Evolutionary conservation across 2,113 vertebrate genomes (phyloP), one percentile per base, ranked within the genome.

Genomic region (Prinia subflava): DNA sequence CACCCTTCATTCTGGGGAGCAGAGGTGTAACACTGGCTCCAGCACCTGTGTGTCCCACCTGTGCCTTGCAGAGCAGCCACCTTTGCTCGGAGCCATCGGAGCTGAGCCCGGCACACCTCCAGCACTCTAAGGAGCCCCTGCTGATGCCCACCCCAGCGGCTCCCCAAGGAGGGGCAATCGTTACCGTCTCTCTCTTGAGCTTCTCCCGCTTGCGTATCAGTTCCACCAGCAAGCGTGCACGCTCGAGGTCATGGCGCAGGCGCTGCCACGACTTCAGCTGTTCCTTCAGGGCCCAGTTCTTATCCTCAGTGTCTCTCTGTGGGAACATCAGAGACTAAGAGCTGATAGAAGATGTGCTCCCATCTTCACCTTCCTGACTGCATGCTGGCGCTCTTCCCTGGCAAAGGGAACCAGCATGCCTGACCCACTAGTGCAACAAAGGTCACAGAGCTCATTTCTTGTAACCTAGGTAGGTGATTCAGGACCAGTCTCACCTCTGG

Each of bases 221-320:
- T 96, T 99, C 99, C 95, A 99, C 99, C 96, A 99, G 97, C 50
- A 99, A 98, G 94, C 99, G 98, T 30, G 99, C 99, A 69, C 99
- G 98, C 97, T 99, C 99, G 47, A 99, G 98, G 98, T 99, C 99
- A 31, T 99, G 99, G 91, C 99, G 98, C 78, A 99, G 98, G 81
- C 99, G 98, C 98, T 99, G 99, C 99, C 99, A 99, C 10, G 99
- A 99, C 96, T 99, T 99, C 81, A 99, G 98, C 97, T 99, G 99
- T 97, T 99, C 99, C 97, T 99, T 99, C 85, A 99, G 96, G 67
- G 98, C 98, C 65, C 98, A 98, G 64, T 99, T 99, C 92, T 99
- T 99, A 97, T 99, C 99, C 96, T 99, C 99, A 9, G 98, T 98
- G 94, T 99, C 99, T 96, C 98, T 98, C 99, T 99, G 98, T n/a